Base-by-base conservation (phyloP, 2,888 invertebrate species). In the Scaeva pyrastri region DNA sequence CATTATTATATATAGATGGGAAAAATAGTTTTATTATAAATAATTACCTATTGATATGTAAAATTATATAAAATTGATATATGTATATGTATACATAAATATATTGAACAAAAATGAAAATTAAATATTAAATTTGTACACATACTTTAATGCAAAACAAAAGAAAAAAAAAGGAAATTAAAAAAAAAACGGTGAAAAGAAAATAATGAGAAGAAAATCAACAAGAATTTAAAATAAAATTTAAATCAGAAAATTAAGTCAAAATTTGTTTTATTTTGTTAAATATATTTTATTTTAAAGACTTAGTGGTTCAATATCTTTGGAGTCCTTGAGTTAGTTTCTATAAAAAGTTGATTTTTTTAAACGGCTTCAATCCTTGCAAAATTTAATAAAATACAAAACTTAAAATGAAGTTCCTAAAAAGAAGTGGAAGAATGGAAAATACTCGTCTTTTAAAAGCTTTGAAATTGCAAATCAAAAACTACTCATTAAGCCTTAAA, bases 121-220 rank as follows among this genome's bases (percentile, higher is more conserved):
- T 52, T 66, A 80, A 70, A 41, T 74, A 81, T 75, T 62, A 81
- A 81, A 81, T 81, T 81, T 81, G 81, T 81, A 81, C 71, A 81
- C 81, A 76, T 81, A 75, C 75, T 64, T 81, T 66, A 81, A 81
- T 52, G 80, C 75, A 62, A 75, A 80, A 73, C 60, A 71, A 19
- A 66, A 64, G 48, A 77, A 64, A 31, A 55, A 23, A 36, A 23
- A 19, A 52, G 41, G 39, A 26, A 48, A 48, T n/a, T n/a, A n/a
- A n/a, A n/a, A n/a, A 19, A 21, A 50, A 50, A 21, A 50, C 5
- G 45, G n/a, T n/a, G n/a, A n/a, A n/a, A 62, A 31, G 23, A 66
- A 60, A 70, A 70, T 8, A 23, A 60, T 48, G 21, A 58, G n/a
- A 16, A 62, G n/a, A 50, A 50, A 62, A 62, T 62, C 52, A 71